Evolutionary conservation across 1,140 invertebrate species (phyloP), one percentile per base, ranked within the genome.

Genomic region (Limonius californicus): DNA sequence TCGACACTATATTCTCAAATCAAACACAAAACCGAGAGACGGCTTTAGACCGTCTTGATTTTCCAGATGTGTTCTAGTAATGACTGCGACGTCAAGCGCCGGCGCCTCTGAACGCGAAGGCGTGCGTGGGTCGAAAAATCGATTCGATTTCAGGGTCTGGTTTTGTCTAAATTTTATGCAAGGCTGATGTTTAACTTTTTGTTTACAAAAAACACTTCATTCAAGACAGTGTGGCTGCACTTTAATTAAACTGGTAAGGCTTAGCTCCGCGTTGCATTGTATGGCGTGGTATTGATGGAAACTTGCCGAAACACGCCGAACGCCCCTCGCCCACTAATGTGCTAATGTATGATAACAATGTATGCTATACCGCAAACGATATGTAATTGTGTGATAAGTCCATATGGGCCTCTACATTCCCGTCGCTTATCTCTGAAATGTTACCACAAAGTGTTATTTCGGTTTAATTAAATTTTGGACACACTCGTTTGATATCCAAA

Each of bases 111-210:
- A 50, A 50, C 16, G 45, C 45, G 45, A 50, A 50, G 45, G 45
- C 45, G 45, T 50, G 16, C 45, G 45, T 50, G 20, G 45, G 45
- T 19, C 4, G 45, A 7, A 50, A 50, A 50, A 50, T 50, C 45
- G 45, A 50, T 50, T 50, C 14, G 6, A 6, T 18, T 50, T 50
- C 14, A 19, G 16, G 45, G 14, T 50, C 45, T 50, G 42, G 42
- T 45, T 45, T 45, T 45, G 42, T 45, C 42, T 45, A 45, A 45
- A 50, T 50, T 50, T 50, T 19, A 50, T 18, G n/a, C 45, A 50
- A 50, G 2, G 19, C 35, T 27, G 23, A 39, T 14, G 8, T 39
- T 39, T 6, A 39, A 39, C 7, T 12, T 39, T 12, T 12, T 39
- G n/a, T 39, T 2, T 14, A 39, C n/a, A 9, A 39, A 14, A 39